phyloP scores from a whole-genome alignment of 2,797 vertebrate genomes.

The Urocyon cinereoargenteus region DNA sequence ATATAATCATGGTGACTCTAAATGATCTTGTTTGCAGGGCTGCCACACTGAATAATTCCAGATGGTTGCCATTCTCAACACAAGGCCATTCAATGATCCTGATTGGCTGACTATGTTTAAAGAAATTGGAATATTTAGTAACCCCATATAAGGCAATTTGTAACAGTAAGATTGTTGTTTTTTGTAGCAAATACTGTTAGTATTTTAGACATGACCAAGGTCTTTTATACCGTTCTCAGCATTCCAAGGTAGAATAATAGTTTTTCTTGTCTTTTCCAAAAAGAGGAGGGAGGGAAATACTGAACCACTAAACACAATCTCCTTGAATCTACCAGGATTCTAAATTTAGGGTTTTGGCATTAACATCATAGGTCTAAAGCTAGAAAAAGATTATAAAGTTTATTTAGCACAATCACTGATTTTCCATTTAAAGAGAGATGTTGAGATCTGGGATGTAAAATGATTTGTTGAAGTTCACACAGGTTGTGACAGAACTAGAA shows the following conservation, averaged over 20 bases:
- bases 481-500: background rate
- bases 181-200: background rate
- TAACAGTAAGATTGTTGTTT: background rate
- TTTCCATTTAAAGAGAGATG: background rate
- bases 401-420: background rate
- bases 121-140: background rate
- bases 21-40: background rate
- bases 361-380: background rate
- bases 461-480: background rate
- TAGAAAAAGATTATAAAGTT: background rate
- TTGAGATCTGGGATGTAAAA: background rate
- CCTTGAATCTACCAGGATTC: background rate
- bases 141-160: background rate
- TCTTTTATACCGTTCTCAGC: background rate
- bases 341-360: background rate
- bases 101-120: background rate
- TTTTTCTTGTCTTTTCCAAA: background rate
- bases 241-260: background rate
- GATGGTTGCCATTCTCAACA: background rate
- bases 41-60: background rate
- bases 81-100: background rate
- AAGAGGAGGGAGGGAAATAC: rapidly evolving
- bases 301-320: background rate
- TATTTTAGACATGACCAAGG: background rate
- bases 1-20: background rate